Conservation (phyloP, 1,140 invertebrate species). For the Panagrolaimus sp. region DNA sequence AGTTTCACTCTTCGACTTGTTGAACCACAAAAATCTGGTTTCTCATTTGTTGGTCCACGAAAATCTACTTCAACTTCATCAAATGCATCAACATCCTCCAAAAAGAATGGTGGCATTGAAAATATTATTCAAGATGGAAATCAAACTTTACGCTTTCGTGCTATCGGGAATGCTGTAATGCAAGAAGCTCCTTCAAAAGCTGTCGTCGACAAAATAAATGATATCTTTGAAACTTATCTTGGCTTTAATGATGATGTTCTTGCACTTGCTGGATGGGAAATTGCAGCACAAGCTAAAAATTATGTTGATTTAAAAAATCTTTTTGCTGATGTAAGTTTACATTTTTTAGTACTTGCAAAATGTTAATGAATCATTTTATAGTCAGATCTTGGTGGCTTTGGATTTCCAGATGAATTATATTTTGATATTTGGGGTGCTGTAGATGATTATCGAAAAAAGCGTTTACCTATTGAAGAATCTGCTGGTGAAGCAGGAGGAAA, state of each 20-base stretch:
- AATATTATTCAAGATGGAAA: constrained; percentile 74
- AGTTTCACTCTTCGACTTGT: constrained; percentile 81
- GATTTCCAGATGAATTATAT: constrained; percentile 30
- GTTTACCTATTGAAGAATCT: not conserved
- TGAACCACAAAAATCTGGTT: constrained; percentile 82
- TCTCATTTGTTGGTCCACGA: constrained; percentile 75
- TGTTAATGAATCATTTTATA: not conserved
- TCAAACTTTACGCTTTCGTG: constrained; percentile 84
- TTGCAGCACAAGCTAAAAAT: constrained; percentile 22
- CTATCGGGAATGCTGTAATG: constrained; percentile 75
- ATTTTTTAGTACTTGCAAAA: too few relatives aligned
- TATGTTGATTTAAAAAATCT: constrained; percentile 17
- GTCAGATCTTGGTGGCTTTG: constrained; percentile 22
- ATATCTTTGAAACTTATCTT: constrained; percentile 83
- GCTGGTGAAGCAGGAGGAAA: too few relatives aligned
- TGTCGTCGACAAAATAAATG: constrained; percentile 82
- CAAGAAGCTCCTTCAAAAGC: constrained; percentile 69
- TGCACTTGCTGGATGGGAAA: constrained; percentile 28
- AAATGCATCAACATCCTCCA: constrained; percentile 15
- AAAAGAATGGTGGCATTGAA: constrained; percentile 58
- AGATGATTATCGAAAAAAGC: constrained; percentile 23
- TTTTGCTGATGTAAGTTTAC: not conserved
- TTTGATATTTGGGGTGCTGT: constrained; percentile 31
- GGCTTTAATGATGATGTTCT: constrained; percentile 62
- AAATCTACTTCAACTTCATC: constrained; percentile 60